Evolutionary conservation across 2,797 vertebrate species (phyloP).

Genomic region (Labroides dimidiatus): DNA sequence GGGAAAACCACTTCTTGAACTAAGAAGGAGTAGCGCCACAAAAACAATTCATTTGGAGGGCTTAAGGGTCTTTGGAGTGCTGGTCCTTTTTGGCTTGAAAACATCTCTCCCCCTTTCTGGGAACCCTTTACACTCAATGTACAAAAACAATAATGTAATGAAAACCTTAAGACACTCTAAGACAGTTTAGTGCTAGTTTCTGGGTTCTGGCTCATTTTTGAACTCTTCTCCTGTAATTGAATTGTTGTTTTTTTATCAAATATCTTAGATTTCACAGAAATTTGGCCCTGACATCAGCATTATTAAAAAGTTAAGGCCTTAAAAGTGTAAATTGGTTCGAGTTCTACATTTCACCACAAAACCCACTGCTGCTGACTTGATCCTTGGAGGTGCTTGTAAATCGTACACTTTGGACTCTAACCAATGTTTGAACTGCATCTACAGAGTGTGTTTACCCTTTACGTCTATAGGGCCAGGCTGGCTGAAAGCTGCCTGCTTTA

Average conservation of each 20-base stretch:
- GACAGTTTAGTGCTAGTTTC: background rate
- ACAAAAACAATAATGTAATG: background rate
- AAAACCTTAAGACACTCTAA: background rate
- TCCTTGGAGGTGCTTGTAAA: slow-evolving; percentile 7
- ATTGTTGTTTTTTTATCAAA: too few species aligned
- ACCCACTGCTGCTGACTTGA: slow-evolving; percentile 5
- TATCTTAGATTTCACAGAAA: too few species aligned
- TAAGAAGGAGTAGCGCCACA: background rate
- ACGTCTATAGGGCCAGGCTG: slow-evolving; percentile 29
- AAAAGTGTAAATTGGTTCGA: background rate
- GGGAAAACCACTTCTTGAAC: slow-evolving; percentile 18
- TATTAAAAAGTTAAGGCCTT: background rate
- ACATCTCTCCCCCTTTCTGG: slow-evolving; percentile 6
- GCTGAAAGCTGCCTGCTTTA: slow-evolving; percentile 37
- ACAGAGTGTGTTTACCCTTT: slow-evolving; percentile 56
- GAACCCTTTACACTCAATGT: background rate
- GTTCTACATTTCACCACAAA: background rate
- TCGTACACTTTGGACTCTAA: background rate
- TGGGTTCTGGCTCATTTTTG: slow-evolving; percentile 36
- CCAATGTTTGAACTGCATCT: slow-evolving; percentile 57
- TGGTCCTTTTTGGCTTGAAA: slow-evolving; percentile 4
- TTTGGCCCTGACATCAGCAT: background rate
- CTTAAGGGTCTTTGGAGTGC: background rate
- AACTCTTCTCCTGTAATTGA: slow-evolving; percentile 32
- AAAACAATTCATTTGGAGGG: background rate